A percentile compares a stretch with the other conserved stretches of the same genome.
Evolutionary conservation across 2,797 vertebrate genomes (phyloP).

Genomic region (Momotus momota): DNA sequence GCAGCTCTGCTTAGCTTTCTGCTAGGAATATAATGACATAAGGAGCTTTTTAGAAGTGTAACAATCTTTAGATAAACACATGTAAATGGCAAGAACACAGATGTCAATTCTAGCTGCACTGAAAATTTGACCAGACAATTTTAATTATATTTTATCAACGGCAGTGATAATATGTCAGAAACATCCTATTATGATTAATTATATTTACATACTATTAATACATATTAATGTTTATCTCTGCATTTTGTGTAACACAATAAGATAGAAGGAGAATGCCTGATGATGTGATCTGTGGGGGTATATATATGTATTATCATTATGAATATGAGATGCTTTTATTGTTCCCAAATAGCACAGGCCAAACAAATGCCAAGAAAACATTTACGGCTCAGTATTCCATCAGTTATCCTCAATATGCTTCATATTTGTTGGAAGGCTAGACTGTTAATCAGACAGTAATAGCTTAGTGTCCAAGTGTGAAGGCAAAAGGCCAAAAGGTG

Average conservation of each 20-base stretch:
- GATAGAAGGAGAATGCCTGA: constrained; percentile 12
- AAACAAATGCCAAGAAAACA: constrained; percentile 34
- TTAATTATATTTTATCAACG: constrained; percentile 61
- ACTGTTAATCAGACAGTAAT: constrained; percentile 32
- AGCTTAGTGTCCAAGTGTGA: neutral
- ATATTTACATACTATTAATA: constrained; percentile 39
- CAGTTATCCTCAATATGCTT: constrained; percentile 39
- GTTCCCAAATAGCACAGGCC: constrained; percentile 31
- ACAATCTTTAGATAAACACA: neutral
- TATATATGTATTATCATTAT: constrained; percentile 51
- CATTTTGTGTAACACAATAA: neutral
- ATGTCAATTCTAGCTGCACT: neutral
- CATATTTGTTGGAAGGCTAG: neutral
- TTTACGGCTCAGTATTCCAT: constrained; percentile 31
- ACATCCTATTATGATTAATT: constrained; percentile 52
- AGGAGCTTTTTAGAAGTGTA: neutral
- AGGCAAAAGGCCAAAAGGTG: constrained; percentile 37
- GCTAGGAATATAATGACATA: neutral
- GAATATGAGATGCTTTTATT: constrained; percentile 58
- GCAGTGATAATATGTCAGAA: constrained; percentile 13
- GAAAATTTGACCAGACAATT: constrained; percentile 18
- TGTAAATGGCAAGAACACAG: neutral
- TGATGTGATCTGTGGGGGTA: neutral
- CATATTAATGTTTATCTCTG: constrained; percentile 19
- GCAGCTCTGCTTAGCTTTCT: neutral